Evolutionary conservation across 2,113 vertebrate genomes (phyloP), one percentile per base, ranked within the genome.

Genomic region (Nanorana parkeri): DNA sequence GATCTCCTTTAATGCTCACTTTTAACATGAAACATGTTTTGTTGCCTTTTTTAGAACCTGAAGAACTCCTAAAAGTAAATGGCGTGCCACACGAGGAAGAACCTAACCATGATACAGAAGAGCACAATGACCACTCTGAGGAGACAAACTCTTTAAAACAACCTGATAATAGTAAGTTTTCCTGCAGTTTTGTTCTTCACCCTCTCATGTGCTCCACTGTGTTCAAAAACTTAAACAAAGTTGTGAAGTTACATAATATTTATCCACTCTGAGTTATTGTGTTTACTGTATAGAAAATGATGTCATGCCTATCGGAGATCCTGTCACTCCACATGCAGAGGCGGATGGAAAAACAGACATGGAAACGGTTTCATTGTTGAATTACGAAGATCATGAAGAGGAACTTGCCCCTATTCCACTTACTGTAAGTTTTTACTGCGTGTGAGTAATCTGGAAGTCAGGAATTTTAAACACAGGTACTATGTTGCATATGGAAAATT

Each of bases 91-190:
- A 61, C 8, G 66, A 60, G 17, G 77, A 60, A 17, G 28, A 79
- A 16, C 4, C 20, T 26, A 36, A 21, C 6, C 24, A 24, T 24
- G 52, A 56, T 10, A 17, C 10, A 24, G 65, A 55, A 10, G 52
- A 79, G 6, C 28, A 13, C 1, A 29, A 16, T 41, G 28, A n/a
- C 11, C 7, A 3, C 23, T 32, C 54, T 47, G 29, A 19, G 10
- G 52, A 68, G 5, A 26, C 52, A 21, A 68, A 5, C 23, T 55
- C 47, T 3, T 32, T 51, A 26, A 32, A 19, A 32, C 64, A 51
- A 68, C 26, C 66, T 41, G 24, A 55, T 79, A n/a, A 17, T 28
- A 68, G 77, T 68, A 60, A 60, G 77, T 36, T 24, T 71, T 52
- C 51, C 5, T 15, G 8, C 13, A 11, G 41, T 47, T 15, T 47